Conservation (phyloP, 2,797 vertebrate species). For the Poeciliopsis gracilis region DNA sequence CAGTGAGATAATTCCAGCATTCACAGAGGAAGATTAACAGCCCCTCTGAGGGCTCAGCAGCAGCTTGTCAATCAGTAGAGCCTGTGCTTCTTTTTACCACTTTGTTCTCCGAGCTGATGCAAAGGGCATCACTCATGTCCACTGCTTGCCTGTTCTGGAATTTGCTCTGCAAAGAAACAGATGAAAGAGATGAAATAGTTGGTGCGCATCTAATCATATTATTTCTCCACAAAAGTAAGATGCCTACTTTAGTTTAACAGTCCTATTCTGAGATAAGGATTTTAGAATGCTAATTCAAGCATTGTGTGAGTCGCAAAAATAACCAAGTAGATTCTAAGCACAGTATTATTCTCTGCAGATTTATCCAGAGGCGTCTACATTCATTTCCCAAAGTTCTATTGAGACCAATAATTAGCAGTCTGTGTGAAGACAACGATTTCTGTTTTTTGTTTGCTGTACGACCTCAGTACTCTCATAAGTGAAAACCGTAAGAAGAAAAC, state of each 20-base stretch:
- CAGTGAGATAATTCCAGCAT: constrained; percentile 52
- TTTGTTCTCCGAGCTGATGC: constrained; percentile 62
- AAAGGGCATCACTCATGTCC: constrained; percentile 51
- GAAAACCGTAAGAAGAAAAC: constrained; percentile 10
- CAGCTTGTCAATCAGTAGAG: constrained; percentile 55
- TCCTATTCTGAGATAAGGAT: constrained; percentile 58
- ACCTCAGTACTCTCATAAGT: constrained; percentile 4
- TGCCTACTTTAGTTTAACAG: not conserved
- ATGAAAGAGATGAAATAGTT: constrained; percentile 34
- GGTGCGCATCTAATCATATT: constrained; percentile 52
- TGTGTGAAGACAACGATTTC: not conserved
- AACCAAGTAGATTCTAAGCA: constrained; percentile 51
- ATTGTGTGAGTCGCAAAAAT: constrained; percentile 61
- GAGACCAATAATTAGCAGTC: constrained; percentile 51
- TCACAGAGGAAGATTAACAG: constrained; percentile 60
- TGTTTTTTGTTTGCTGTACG: constrained; percentile 3
- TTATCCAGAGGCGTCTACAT: constrained; percentile 46
- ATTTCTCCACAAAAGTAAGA: constrained; percentile 36
- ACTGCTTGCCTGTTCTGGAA: constrained; percentile 40
- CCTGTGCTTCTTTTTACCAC: constrained; percentile 41
- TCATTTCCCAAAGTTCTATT: constrained; percentile 25
- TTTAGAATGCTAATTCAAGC: constrained; percentile 54
- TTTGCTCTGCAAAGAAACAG: constrained; percentile 3
- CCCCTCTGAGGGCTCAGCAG: constrained; percentile 25
- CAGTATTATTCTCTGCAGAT: constrained; percentile 40